Percentiles rank a stretch among this genome's conserved stretches.
These are phyloP conservation scores for Ephialtes manifestator DNA, from an alignment of 2,888 invertebrate species.

Conservation along the genomic window DNA sequence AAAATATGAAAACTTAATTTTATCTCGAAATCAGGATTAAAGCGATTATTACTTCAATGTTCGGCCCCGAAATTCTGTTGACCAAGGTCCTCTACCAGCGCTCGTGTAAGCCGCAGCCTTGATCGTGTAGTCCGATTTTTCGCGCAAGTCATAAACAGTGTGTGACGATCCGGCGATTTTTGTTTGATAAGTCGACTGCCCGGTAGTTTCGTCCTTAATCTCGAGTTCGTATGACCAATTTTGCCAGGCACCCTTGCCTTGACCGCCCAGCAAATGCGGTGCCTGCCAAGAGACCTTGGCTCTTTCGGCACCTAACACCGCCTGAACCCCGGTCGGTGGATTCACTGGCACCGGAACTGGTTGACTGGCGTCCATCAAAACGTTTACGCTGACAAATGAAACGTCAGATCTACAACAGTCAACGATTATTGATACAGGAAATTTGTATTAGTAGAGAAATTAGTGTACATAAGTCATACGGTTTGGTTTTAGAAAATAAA, in stretches of 20 bases:
- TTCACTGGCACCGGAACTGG: conserved; percentile 93
- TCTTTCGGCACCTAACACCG: conserved; percentile 91
- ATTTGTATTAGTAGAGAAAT: background rate
- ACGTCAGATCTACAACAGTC: conserved; percentile 82
- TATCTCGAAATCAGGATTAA: background rate
- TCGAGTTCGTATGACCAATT: conserved; percentile 93
- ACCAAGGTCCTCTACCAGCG: conserved; percentile 93
- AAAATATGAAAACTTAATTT: too few species aligned
- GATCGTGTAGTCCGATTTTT: conserved; percentile 92
- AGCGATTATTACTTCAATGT: conserved; percentile 87
- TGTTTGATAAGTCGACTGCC: conserved; percentile 84
- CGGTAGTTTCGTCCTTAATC: conserved; percentile 87
- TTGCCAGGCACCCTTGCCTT: conserved; percentile 89
- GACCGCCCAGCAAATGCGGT: conserved; percentile 92
- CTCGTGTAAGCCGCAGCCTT: conserved; percentile 93
- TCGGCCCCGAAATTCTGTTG: conserved; percentile 91
- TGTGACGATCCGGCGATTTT: conserved; percentile 89
- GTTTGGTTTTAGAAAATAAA: too few species aligned
- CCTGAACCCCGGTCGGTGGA: conserved; percentile 93
- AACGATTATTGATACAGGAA: conserved; percentile 5
- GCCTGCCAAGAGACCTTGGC: conserved; percentile 94
- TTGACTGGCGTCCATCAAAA: conserved; percentile 88
- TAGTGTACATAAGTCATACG: background rate
- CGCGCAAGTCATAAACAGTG: conserved; percentile 90
- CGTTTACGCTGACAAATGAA: conserved; percentile 87